Conservation (phyloP, 2,797 vertebrate genomes). For the Vipera latastei region DNA sequence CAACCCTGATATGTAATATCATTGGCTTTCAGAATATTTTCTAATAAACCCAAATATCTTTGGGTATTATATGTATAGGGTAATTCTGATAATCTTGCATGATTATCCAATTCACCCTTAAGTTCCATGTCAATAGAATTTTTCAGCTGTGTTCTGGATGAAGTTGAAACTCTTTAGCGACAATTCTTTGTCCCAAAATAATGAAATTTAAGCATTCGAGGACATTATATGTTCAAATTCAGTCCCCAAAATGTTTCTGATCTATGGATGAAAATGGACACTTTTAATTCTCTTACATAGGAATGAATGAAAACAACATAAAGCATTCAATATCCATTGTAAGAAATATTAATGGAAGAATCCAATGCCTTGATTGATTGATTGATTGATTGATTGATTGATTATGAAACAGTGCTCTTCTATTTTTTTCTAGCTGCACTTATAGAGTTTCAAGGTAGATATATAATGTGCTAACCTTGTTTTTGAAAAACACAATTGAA, state of each 20-base stretch:
- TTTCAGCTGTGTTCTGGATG: background rate
- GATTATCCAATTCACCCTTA: background rate
- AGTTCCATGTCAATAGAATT: background rate
- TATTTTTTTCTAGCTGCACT: background rate
- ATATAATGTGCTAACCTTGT: background rate
- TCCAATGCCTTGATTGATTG: slow-evolving; percentile 27
- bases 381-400: background rate
- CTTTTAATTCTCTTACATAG: slow-evolving; percentile 32
- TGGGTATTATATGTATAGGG: background rate
- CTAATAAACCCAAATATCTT: background rate
- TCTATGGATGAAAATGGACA: slow-evolving; percentile 16
- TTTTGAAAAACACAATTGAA: background rate
- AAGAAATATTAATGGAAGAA: slow-evolving; percentile 57
- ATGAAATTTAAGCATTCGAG: slow-evolving; percentile 36
- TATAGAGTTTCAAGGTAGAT: background rate
- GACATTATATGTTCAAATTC: slow-evolving; percentile 43
- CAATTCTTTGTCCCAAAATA: slow-evolving; percentile 21
- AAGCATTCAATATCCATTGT: slow-evolving; percentile 19
- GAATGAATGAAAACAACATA: slow-evolving; percentile 28
- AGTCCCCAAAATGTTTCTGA: slow-evolving; percentile 33
- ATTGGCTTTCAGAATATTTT: background rate
- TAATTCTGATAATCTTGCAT: background rate
- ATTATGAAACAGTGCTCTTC: slow-evolving; percentile 6
- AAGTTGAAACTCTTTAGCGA: background rate
- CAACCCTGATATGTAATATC: background rate